Evolutionary conservation across 2,113 vertebrate species (phyloP).

Genomic region (Sclerurus mexicanus): DNA sequence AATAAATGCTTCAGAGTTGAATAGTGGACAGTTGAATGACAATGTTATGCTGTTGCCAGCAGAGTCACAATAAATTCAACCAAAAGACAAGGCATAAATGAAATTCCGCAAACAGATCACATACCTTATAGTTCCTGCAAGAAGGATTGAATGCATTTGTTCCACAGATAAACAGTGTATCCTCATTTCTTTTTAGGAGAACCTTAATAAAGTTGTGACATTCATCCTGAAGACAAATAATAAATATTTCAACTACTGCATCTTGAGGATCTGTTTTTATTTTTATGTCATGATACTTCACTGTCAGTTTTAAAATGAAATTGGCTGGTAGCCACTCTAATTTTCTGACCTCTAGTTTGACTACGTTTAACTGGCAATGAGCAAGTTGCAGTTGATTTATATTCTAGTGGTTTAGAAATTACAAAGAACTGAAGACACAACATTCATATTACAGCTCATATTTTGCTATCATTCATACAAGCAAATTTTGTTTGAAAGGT

Average conservation of each 20-base stretch:
- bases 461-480: not conserved
- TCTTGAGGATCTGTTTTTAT: not conserved
- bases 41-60: not conserved
- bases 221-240: slow-evolving; percentile 85
- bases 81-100: not conserved
- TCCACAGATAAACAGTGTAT: slow-evolving; percentile 95
- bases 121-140: slow-evolving; percentile 95
- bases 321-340: not conserved
- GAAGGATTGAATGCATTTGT: slow-evolving; percentile 98
- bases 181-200: slow-evolving; percentile 92
- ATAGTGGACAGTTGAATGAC: not conserved
- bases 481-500: slow-evolving; percentile 20
- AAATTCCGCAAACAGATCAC: not conserved
- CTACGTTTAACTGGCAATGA: not conserved
- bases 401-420: not conserved
- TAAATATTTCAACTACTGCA: not conserved
- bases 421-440: not conserved
- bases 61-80: not conserved
- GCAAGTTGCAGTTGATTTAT: not conserved
- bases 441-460: not conserved
- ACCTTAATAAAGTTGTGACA: slow-evolving; percentile 99
- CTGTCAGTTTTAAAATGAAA: not conserved
- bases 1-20: not conserved
- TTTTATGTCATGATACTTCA: not conserved
- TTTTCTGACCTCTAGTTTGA: not conserved